Evolutionary conservation across 2,888 invertebrate genomes (phyloP), one percentile per base, ranked within the genome.

Genomic region (Biston stratarius): DNA sequence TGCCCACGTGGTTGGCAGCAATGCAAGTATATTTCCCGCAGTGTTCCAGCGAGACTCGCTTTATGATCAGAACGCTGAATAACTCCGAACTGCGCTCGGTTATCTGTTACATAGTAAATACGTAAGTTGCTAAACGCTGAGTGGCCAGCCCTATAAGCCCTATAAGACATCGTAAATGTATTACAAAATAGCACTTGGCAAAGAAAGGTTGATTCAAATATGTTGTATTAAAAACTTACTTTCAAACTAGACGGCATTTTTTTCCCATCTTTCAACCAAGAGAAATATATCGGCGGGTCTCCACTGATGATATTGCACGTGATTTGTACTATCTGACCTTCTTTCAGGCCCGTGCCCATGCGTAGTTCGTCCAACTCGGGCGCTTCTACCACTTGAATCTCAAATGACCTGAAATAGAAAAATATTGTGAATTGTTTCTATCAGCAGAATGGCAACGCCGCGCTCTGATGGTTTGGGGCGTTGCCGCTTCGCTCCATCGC

Each of bases 251-350:
- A 90, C 3, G 96, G 95, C 72, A 96, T 95, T 64, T 95, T 95
- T 82, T 94, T 94, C 38, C 95, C 95, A 81, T 96, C 96, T 78
- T 96, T 96, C 64, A 95, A 89, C 96, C 96, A 96, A 15, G 95
- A 95, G 74, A 96, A 96, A 82, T 95, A 96, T 65, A 96, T 96
- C 12, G 96, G 96, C 77, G 96, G 95, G 81, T 96, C 96, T 44
- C 96, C 96, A 48, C 96, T 92, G 44, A 96, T 96, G 57, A 97
- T 96, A 69, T 96, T 96, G 82, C 97, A 97, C 2, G 97, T 96
- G 49, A 98, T 97, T 86, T 97, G 96, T 40, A 97, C 97, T 76
- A 98, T 95, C 81, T 97, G 96, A 51, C 97, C 97, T 92, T 98
- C 96, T 88, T 97, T 97, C 2, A 97, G 89, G 75, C 96, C 97